These are phyloP conservation scores for Diorhabda elongata DNA, from an alignment of 1,140 invertebrate genomes.

Conservation along the genomic window DNA sequence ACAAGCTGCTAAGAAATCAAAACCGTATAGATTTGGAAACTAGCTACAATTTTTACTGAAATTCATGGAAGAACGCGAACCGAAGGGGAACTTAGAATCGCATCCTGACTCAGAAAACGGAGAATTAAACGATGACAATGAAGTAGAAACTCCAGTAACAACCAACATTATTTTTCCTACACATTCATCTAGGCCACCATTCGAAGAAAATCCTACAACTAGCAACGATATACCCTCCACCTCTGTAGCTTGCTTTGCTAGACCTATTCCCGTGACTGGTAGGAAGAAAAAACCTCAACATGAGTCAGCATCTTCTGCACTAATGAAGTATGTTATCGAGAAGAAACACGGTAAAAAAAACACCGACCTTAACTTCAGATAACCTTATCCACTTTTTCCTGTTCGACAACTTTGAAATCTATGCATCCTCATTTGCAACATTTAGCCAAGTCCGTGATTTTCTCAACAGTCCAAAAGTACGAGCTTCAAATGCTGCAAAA, in stretches of 20 bases:
- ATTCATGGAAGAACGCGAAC: background rate
- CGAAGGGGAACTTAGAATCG: background rate
- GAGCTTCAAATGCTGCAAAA: too few species aligned
- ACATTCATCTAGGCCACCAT: background rate
- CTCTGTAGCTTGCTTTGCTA: background rate
- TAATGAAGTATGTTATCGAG: slow-evolving; percentile 5
- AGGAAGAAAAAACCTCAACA: background rate
- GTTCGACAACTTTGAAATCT: background rate
- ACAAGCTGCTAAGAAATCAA: slow-evolving; percentile 5
- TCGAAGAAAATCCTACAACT: background rate
- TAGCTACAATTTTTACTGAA: background rate
- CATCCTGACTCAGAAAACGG: background rate
- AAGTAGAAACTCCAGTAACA: slow-evolving; percentile 2
- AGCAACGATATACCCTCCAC: slow-evolving; percentile 4
- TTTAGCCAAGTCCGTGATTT: too few species aligned
- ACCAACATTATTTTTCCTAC: background rate
- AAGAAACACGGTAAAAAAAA: background rate
- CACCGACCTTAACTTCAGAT: background rate
- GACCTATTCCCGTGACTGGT: background rate
- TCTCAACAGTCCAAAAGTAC: too few species aligned
- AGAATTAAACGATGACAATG: background rate
- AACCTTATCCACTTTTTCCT: background rate
- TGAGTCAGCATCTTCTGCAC: background rate
- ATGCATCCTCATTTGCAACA: too few species aligned
- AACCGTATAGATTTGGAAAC: background rate